Evolutionary conservation across 2,888 invertebrate genomes (phyloP).

Genomic region (Aspidiotus rigidus): DNA sequence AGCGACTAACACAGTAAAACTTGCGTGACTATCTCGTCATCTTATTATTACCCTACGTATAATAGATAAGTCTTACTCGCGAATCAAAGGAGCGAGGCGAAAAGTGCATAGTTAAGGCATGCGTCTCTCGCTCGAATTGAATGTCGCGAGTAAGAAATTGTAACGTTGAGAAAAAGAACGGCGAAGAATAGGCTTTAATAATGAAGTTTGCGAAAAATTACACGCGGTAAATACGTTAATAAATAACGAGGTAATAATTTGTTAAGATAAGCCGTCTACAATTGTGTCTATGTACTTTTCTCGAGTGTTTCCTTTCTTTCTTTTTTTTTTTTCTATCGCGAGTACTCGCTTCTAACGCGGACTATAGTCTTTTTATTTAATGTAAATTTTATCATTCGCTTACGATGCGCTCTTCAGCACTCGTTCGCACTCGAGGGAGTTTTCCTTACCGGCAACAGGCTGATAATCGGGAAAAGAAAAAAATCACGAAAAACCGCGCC

Average conservation of each 20-base stretch:
- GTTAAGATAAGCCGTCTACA: slow-evolving; percentile 1
- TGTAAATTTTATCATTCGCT: not conserved
- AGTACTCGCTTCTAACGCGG: not conserved
- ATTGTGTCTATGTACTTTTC: not conserved
- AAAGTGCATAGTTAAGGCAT: too few species aligned
- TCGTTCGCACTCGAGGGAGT: not conserved
- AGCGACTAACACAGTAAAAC: too few species aligned
- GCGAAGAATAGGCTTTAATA: not conserved
- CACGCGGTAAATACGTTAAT: not conserved
- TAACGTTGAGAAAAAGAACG: too few species aligned
- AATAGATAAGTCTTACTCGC: too few species aligned
- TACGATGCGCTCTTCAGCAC: not conserved
- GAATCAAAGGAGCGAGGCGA: too few species aligned
- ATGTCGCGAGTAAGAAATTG: too few species aligned
- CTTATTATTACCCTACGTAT: too few species aligned
- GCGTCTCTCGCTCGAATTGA: too few species aligned
- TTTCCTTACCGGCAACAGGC: not conserved
- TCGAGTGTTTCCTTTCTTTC: not conserved
- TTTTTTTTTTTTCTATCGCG: too few species aligned
- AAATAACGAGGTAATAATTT: not conserved
- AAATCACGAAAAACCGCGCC: too few species aligned
- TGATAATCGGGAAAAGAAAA: too few species aligned
- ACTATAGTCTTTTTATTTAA: not conserved
- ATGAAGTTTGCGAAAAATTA: not conserved
- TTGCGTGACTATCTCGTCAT: too few species aligned